Conservation (phyloP, 1,140 invertebrate genomes). For the Euwallacea fornicatus region DNA sequence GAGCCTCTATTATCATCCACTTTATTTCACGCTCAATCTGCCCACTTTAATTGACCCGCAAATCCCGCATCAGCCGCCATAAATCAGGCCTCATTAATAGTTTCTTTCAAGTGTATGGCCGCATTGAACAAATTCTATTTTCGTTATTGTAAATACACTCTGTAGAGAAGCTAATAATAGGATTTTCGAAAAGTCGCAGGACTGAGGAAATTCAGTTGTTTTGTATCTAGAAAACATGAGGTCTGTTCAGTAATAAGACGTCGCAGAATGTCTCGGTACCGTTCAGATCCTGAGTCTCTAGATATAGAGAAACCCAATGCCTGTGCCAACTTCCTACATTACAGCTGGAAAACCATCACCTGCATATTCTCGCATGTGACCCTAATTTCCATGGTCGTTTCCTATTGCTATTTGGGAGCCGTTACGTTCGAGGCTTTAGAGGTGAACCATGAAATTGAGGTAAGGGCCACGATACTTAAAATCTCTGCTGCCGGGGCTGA, state of each 20-base stretch:
- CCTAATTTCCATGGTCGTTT: slow-evolving; percentile 81
- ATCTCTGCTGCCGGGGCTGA: too few relatives aligned
- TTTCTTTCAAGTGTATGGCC: slow-evolving; percentile 7
- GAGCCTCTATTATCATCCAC: background rate
- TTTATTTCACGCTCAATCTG: slow-evolving; percentile 5
- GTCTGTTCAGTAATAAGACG: too few relatives aligned
- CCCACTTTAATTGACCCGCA: slow-evolving; percentile 14
- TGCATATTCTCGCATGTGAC: slow-evolving; percentile 88
- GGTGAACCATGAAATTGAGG: slow-evolving; percentile 71
- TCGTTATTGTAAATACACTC: slow-evolving; percentile 3
- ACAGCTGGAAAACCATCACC: slow-evolving; percentile 76
- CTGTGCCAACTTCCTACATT: slow-evolving; percentile 48
- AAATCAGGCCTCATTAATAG: slow-evolving; percentile 20
- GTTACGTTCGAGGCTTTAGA: slow-evolving; percentile 83
- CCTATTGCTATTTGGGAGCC: slow-evolving; percentile 86
- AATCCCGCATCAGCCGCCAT: background rate
- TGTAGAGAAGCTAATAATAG: too few relatives aligned
- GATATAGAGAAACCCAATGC: slow-evolving; percentile 45
- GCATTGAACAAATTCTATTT: slow-evolving; percentile 22
- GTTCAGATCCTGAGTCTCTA: slow-evolving; percentile 47
- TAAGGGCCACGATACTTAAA: slow-evolving; percentile 49
- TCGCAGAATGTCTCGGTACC: slow-evolving; percentile 43
- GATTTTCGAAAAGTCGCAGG: too few relatives aligned
- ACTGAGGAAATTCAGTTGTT: too few relatives aligned
- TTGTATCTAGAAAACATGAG: too few relatives aligned